Conservation (phyloP, 35 echinoderm and acorn worm genomes). For the Holothuria glaberrima region DNA sequence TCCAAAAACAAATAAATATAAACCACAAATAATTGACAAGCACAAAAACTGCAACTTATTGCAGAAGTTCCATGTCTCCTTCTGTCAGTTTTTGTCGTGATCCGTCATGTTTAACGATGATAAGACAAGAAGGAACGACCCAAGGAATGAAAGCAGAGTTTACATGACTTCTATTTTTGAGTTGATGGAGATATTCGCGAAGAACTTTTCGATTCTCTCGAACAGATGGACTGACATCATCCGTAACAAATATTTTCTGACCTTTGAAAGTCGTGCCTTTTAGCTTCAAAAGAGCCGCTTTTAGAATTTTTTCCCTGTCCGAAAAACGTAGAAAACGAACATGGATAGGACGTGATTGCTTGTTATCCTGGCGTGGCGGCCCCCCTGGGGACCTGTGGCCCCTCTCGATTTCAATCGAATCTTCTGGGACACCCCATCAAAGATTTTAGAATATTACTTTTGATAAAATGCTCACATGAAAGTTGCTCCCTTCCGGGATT, state of each 20-base stretch:
- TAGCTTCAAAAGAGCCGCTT: neutral
- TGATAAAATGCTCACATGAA: neutral
- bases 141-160: neutral
- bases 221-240: neutral
- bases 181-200: neutral
- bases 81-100: neutral
- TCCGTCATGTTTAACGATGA: neutral
- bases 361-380: neutral
- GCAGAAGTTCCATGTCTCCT: neutral
- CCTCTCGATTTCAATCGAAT: neutral
- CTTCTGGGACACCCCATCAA: conserved; percentile 23
- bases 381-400: neutral
- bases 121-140: neutral
- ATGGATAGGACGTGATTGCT: neutral
- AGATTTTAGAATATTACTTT: conserved; percentile 23
- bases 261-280: neutral
- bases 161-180: neutral
- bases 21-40: neutral
- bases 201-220: conserved; percentile 13
- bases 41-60: neutral
- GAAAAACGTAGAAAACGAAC: neutral
- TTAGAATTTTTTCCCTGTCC: neutral
- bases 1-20: neutral
- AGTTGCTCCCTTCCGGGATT: conserved; percentile 4
- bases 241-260: neutral